phyloP scores from a whole-genome alignment of 2,888 invertebrate genomes.

The Catocala fraxini region DNA sequence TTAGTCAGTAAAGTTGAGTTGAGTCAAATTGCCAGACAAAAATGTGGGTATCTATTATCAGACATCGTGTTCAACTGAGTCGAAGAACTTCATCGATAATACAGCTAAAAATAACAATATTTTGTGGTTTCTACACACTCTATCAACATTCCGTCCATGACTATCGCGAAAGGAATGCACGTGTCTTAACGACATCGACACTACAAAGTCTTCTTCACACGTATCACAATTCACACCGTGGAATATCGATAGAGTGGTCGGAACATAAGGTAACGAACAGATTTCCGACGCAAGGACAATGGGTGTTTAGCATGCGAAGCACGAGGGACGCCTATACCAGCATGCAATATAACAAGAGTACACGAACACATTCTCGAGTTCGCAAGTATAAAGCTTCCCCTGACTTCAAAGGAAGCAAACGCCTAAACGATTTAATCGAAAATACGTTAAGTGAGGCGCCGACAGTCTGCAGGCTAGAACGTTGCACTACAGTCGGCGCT shows the following conservation, averaged over 20 bases:
- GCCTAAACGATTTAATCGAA: constrained; percentile 52
- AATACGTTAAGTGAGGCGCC: constrained; percentile 55
- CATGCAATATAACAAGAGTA: constrained; percentile 23
- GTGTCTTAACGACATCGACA: background rate
- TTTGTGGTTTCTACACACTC: too few species aligned
- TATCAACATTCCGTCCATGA: background rate
- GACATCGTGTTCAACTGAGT: too few species aligned
- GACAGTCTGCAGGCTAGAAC: constrained; percentile 50
- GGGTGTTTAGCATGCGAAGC: constrained; percentile 57
- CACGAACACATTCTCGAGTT: constrained; percentile 21
- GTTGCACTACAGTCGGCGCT: constrained; percentile 37
- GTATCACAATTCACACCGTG: constrained; percentile 44
- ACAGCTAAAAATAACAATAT: too few species aligned
- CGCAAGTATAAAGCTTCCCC: constrained; percentile 8
- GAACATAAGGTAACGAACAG: constrained; percentile 50
- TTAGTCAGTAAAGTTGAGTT: too few species aligned
- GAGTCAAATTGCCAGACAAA: too few species aligned
- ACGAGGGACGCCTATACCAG: constrained; percentile 48
- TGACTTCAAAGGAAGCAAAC: constrained; percentile 30
- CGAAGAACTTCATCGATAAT: too few species aligned
- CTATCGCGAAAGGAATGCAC: constrained; percentile 7
- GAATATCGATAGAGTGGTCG: constrained; percentile 35
- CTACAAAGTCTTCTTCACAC: constrained; percentile 8
- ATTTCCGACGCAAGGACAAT: constrained; percentile 57
- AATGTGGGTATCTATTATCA: too few species aligned